Base-by-base conservation (phyloP, 2,888 invertebrate species). In the Palloptera scutellata region DNA sequence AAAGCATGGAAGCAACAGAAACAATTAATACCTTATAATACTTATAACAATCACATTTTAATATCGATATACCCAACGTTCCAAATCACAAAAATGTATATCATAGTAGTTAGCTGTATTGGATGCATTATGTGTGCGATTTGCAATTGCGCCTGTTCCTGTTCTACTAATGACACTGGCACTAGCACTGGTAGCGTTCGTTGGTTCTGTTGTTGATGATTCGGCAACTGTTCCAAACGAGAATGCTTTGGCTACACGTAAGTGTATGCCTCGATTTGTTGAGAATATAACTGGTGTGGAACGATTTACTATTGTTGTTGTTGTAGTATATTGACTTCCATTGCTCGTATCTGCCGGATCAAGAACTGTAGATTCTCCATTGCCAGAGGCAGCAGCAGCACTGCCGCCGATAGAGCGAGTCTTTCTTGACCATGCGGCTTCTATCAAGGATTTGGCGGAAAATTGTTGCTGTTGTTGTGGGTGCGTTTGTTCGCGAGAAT, bases 231-330 rank as follows among this genome's bases (percentile, higher is more conserved):
- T 19, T 17, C 41, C n/a, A 52, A 61, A 54, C 52, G 69, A 43
- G 58, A 65, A 61, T 1, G 73, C 59, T 54, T 77, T 76, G 2
- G 76, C 67, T 42, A 78, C 70, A 15, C 84, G 77, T 55, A 83
- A 67, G 59, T 81, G 80, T 12, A 83, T 72, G 1, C 83, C 83
- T 15, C 84, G 79, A 70, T 81, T 82, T 40, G 84, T 84, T 15
- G 83, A 82, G 65, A 79, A 83, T 3, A 83, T 69, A 9, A 84
- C 78, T 20, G 83, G 83, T n/a, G 82, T 83, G 30, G 76, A 74
- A 51, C 74, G 78, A 68, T 71, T 71, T 30, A 30, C 30, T 30
- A 30, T 30, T 9, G 51, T 60, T 41, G 43, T 61, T 41, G 48
- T 30, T n/a, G 41, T 66, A 5, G 13, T 30, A 45, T 66, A 40